Evolutionary conservation across 35 echinoderm and acorn worm species (phyloP), one percentile per base, ranked within the genome.

Genomic region (Heliocidaris tuberculata): DNA sequence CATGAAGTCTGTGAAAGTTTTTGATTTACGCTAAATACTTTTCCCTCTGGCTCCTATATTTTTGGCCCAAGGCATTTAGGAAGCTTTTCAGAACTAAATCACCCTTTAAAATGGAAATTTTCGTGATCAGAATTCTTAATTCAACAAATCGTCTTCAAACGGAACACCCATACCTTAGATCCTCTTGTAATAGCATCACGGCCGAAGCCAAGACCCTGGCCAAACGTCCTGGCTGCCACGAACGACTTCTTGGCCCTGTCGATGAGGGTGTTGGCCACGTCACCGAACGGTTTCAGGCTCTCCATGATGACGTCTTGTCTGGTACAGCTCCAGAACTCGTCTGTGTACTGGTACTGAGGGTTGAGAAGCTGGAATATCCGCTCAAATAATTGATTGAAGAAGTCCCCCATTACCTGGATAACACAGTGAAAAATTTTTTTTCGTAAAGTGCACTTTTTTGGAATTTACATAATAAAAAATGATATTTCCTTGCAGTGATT

Each of bases 331-430:
- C 97, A 97, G 52, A 97, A 99, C 7, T 92, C 85, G 56, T 96
- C 96, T 1, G 92, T 92, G 94, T 97, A 97, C 47, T 60, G 54
- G 86, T 97, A 98, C 5, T 94, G 85, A 19, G 95, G 65, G 56
- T 99, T 96, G 78, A 99, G 94, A 17, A 99, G 92, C 52, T 35
- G 60, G 60, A 96, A 99, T 95, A 99, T 99, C 95, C 95, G 92
- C 94, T 96, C 96, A 87, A 99, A 96, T 50, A 99, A 93, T 24
- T 85, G 59, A 31, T 87, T 94, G 88, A 99, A 99, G 94, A 99
- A 99, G 86, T 99, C 98, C 27, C 97, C 95, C 95, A 97, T 96
- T 90, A 95, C 96, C 61, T 95, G 71, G 12, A 85, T 29, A 85
- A 42, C 35, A 42, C 35, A 42, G 35, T 42, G 0, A 42, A 42